Evolutionary conservation across 2,888 invertebrate genomes (phyloP).

Genomic region (Heliconius ismenius): DNA sequence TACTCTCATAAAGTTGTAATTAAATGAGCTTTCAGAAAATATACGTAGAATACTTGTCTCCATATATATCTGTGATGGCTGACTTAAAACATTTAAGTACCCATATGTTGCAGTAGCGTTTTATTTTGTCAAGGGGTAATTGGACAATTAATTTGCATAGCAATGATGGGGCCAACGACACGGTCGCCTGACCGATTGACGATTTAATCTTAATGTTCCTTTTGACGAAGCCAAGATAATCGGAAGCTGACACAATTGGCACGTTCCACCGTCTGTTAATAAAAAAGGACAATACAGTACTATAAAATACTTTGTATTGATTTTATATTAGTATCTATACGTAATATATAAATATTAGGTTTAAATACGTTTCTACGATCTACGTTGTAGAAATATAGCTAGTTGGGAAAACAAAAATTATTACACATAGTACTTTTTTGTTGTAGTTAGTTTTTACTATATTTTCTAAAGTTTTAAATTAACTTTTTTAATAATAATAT

Average conservation of each 20-base stretch:
- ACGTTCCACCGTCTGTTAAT: slow-evolving; percentile 45
- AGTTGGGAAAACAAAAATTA: too few relatives aligned
- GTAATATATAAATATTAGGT: neutral
- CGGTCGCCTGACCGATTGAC: slow-evolving; percentile 37
- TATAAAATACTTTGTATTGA: neutral
- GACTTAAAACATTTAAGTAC: neutral
- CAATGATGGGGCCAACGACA: slow-evolving; percentile 38
- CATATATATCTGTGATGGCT: neutral
- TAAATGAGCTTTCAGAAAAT: neutral
- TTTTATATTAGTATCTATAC: neutral
- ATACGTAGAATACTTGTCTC: neutral
- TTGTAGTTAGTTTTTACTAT: too few relatives aligned
- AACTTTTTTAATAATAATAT: too few relatives aligned
- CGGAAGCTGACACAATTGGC: slow-evolving; percentile 66
- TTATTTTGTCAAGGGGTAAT: slow-evolving; percentile 25
- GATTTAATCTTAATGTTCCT: slow-evolving; percentile 34
- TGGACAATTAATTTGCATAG: slow-evolving; percentile 32
- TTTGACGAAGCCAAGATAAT: slow-evolving; percentile 42
- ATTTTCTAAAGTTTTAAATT: too few relatives aligned
- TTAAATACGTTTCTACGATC: too few relatives aligned
- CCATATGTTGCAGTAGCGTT: neutral
- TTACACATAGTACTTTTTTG: too few relatives aligned
- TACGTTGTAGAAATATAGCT: too few relatives aligned
- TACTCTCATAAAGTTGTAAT: neutral
- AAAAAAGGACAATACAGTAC: slow-evolving; percentile 32